Base-by-base conservation (phyloP, 2,888 invertebrate genomes). In the Baccha elongata region DNA sequence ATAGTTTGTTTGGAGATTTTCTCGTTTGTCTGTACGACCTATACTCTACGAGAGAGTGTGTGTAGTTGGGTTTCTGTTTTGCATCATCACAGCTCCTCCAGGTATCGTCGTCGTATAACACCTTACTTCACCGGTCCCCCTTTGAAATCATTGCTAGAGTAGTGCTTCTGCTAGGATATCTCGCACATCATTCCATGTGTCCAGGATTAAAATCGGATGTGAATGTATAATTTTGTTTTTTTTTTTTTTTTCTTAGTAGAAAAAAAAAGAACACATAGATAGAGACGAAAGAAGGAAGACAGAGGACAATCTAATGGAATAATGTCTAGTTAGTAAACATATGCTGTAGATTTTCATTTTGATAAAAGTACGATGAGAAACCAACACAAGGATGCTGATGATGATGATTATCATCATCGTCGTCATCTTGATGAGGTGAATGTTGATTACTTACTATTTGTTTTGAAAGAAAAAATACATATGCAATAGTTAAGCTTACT, bases 271-370 rank as follows among this genome's bases (percentile, higher is more conserved):
- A 21, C 7, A 15, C 8, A 19, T 44, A 64, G 52, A 29, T 42
- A 52, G 32, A 37, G 29, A 58, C 52, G 44, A 67, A 46, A 23
- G 23, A 67, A 52, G 53, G 65, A 72, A 35, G 26, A 19, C 37
- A 62, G 48, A 74, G 55, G 62, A 64, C 75, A 69, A 64, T 69
- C 69, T 80, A 80, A 80, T 80, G 80, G 75, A 75, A 80, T 74
- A 74, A 68, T 80, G 65, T 80, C 80, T 74, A 80, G 80, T 75
- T 79, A 67, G 79, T 79, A 79, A 73, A 68, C 74, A 73, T 62
- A 60, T 79, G 79, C 67, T 52, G 72, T 67, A 79, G 60, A 74
- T 74, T 73, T 79, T 62, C 52, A 67, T 79, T 72, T 72, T 58
- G 46, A 52, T 67, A 35, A 65, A 60, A 64, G 58, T n/a, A 60